Base-by-base conservation (phyloP, 1,140 invertebrate species). In the Aplysia californica region DNA sequence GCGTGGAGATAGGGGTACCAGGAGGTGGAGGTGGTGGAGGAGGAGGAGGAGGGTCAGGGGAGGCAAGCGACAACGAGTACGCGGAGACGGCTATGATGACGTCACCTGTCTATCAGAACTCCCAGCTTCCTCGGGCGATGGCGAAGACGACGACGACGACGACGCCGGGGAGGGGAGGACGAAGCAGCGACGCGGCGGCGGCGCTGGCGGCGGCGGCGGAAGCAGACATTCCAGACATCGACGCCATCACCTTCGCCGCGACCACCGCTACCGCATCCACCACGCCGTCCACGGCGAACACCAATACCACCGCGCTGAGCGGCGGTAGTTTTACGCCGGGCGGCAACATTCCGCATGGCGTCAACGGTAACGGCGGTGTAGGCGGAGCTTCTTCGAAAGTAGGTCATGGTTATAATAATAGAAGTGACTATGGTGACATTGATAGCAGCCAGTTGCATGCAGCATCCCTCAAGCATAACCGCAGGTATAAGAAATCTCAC, bases 171-270 rank as follows among this genome's bases (percentile, higher is more conserved):
- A 50, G 44, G n/a, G 10, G 10, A 10, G 10, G 10, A 15, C n/a
- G 44, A 50, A 50, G 10, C n/a, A 15, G n/a, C 44, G n/a, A n/a
- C n/a, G n/a, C 44, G 10, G 44, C 44, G 10, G 10, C 44, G 10
- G 10, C 44, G 10, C n/a, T n/a, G 10, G 44, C 44, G n/a, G n/a
- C 44, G 10, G 10, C 44, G 10, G 44, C 44, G 44, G 10, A 50
- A 38, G 56, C 31, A 21, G 68, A 59, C 58, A 61, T 61, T 72
- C 70, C 70, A 39, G 55, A 39, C 35, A 18, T 72, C 0, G 70
- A 38, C 35, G 5, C 39, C 10, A 21, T 44, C 20, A 38, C 55
- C 36, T 23, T 36, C 44, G n/a, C 44, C 44, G 44, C 44, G 44
- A 50, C n/a, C n/a, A n/a, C n/a, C n/a, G n/a, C n/a, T n/a, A n/a